Base-by-base conservation (phyloP, 23 tunicate genomes). In the Ascidia mentula region DNA sequence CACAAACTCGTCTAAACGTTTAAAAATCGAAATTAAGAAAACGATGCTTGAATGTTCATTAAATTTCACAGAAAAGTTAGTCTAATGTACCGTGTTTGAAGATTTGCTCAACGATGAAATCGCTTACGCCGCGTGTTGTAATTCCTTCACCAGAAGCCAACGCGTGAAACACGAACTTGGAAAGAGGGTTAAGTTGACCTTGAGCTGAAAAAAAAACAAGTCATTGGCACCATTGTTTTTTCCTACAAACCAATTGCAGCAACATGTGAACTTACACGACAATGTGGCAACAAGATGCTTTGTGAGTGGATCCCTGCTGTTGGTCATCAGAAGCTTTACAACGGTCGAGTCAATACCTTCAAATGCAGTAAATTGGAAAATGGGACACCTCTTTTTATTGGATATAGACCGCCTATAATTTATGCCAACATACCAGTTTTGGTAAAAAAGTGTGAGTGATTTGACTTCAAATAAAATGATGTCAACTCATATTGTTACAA, bases 221-320 rank as follows among this genome's bases (percentile, higher is more conserved):
- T 6, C 30, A 71, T 31, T 12, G 33, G 32, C 46, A 74, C n/a
- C n/a, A 36, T 72, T 32, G 37, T 31, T 72, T 30, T 30, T 36
- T 36, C 46, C 12, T 36, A 74, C 46, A 74, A 5, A 69, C 12
- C 18, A 17, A 69, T 31, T n/a, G 24, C 73, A n/a, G 12, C 24
- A 69, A 13, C 30, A 15, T n/a, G 71, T 45, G 0, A 37, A 36
- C 88, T 73, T 59, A 91, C 97, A 46, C 46, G 97, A 77, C 72
- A 91, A 34, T n/a, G 36, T 61, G 13, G 87, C 83, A 28, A 77
- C 81, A 31, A 86, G 9, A 69, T 92, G 97, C 80, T 86, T 82
- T 32, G 78, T 40, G 6, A 86, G 77, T 24, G 82, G 80, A 17
- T 87, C 86, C 45, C 60, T 82, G 33, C 78, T 78, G 73, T 85